Conservation (phyloP, 1,140 invertebrate genomes). For the Drosophila pectinifera region DNA sequence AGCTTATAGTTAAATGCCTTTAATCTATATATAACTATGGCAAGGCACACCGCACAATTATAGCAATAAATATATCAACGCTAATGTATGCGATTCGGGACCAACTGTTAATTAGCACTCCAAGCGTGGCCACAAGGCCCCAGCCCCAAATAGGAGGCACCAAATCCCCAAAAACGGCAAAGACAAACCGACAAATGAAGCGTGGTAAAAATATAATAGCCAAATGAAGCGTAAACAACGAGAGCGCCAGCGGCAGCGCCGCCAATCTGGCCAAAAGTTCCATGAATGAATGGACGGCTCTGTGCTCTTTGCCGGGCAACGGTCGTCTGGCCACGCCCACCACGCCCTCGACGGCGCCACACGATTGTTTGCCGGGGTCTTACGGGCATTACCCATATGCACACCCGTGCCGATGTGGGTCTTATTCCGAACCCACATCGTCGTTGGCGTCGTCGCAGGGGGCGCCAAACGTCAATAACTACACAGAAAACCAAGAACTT, state of each 20-base stretch:
- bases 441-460: conserved; percentile 6
- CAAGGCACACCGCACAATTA: conserved; percentile 50
- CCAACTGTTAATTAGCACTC: conserved; percentile 72
- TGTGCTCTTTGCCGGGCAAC: conserved; percentile 37
- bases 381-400: conserved; percentile 65
- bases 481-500: neutral
- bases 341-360: conserved; percentile 51
- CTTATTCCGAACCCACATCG: conserved; percentile 9
- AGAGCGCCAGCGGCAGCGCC: conserved; percentile 9
- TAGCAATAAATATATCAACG: conserved; percentile 60
- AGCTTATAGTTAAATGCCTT: conserved; percentile 28
- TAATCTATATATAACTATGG: conserved; percentile 61
- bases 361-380: conserved; percentile 55
- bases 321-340: conserved; percentile 44
- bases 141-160: conserved; percentile 16
- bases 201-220: conserved; percentile 50
- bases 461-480: conserved; percentile 23
- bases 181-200: conserved; percentile 53
- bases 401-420: conserved; percentile 9
- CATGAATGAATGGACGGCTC: conserved; percentile 71
- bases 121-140: conserved; percentile 34
- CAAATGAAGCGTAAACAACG: conserved; percentile 77
- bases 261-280: conserved; percentile 54
- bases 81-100: conserved; percentile 59
- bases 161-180: conserved; percentile 38